Evolutionary conservation across 2,113 vertebrate genomes (phyloP).

Genomic region (Chionis minor): DNA sequence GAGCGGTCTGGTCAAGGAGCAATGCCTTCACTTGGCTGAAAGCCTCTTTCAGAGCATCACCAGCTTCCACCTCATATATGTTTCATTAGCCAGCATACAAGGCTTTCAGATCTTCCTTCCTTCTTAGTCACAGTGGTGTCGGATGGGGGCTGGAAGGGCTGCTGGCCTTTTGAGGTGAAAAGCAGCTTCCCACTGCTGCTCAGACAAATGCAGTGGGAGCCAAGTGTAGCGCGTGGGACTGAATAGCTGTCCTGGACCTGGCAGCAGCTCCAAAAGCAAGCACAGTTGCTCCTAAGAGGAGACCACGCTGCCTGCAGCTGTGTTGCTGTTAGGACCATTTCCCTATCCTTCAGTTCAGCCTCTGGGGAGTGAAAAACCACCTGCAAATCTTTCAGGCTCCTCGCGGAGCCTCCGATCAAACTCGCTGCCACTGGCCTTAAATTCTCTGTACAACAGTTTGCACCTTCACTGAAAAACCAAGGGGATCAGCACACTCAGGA

Average conservation of each 20-base stretch:
- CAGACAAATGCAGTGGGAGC: background rate
- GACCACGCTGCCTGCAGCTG: background rate
- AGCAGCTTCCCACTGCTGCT: background rate
- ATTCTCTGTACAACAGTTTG: background rate
- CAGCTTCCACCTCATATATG: background rate
- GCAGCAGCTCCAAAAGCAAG: background rate
- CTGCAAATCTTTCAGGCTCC: background rate
- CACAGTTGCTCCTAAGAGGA: background rate
- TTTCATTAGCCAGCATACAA: background rate
- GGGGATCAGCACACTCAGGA: background rate
- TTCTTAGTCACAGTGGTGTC: background rate
- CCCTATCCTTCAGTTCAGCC: background rate
- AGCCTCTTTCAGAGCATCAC: background rate
- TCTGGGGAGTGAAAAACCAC: background rate
- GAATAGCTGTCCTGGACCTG: background rate
- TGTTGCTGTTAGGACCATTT: background rate
- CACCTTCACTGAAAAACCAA: background rate
- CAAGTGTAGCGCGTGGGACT: fast-evolving
- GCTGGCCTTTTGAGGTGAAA: background rate
- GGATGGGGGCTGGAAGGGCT: background rate
- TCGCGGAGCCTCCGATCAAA: fast-evolving
- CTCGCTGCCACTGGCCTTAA: background rate
- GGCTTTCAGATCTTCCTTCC: background rate
- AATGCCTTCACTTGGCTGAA: background rate
- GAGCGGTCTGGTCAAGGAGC: background rate